Evolutionary conservation across 2,888 invertebrate genomes (phyloP).

Genomic region (Tenthredo scrophulariae): DNA sequence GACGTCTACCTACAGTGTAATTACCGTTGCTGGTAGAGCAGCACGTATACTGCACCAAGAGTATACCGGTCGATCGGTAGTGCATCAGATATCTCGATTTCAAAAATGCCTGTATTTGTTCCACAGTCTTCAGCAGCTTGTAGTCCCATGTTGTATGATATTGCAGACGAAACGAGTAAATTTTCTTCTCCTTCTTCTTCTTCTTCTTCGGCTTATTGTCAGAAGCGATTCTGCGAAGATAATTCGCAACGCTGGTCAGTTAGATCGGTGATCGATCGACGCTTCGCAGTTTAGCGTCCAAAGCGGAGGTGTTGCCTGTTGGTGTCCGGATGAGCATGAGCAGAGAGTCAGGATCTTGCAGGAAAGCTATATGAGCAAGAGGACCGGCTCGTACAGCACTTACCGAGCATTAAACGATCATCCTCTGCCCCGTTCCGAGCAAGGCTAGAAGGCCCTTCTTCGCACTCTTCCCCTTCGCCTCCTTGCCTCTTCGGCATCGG

Average conservation of each 20-base stretch:
- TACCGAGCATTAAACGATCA: constrained; percentile 38
- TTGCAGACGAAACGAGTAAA: background rate
- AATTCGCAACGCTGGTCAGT: constrained; percentile 11
- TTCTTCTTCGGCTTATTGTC: background rate
- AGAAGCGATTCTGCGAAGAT: background rate
- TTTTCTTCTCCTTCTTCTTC: background rate
- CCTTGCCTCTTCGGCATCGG: constrained; percentile 11
- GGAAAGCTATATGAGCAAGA: background rate
- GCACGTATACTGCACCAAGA: background rate
- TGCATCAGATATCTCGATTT: background rate
- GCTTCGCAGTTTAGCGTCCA: background rate
- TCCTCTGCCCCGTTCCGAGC: constrained; percentile 6
- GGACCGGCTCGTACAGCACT: constrained; percentile 19
- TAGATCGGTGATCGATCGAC: constrained; percentile 32
- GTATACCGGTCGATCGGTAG: background rate
- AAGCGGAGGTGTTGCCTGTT: background rate
- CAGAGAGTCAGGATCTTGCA: background rate
- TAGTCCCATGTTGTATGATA: background rate
- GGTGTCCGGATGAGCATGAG: background rate
- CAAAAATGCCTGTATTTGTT: background rate
- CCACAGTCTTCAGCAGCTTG: background rate
- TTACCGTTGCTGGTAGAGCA: background rate
- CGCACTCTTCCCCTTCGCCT: background rate
- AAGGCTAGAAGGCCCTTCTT: constrained; percentile 35
- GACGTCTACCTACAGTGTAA: constrained; percentile 14